These are phyloP conservation scores for Lophotis ruficrista DNA, from an alignment of 2,113 vertebrate genomes.

Conservation along the genomic window DNA sequence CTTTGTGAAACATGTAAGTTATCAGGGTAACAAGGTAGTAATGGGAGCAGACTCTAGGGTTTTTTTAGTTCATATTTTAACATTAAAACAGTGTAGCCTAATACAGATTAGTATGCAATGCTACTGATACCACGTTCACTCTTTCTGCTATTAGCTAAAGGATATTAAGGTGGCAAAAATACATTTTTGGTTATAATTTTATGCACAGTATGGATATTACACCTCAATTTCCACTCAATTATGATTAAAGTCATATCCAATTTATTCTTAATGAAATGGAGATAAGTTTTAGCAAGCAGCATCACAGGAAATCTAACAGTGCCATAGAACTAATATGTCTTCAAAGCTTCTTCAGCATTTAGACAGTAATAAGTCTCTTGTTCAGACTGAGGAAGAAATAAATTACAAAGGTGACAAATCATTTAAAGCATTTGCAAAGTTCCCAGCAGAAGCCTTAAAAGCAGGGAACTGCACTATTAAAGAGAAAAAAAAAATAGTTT, in stretches of 20 bases:
- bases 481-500: background rate
- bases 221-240: background rate
- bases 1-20: background rate
- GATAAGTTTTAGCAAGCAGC: background rate
- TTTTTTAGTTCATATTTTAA: background rate
- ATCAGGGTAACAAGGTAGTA: background rate
- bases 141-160: background rate
- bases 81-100: background rate
- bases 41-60: background rate
- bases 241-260: background rate
- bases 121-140: background rate
- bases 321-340: background rate
- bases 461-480: background rate
- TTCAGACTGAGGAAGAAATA: background rate
- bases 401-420: background rate
- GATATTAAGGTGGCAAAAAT: background rate
- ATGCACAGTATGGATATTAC: background rate
- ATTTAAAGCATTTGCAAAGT: background rate
- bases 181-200: background rate
- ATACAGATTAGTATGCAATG: background rate
- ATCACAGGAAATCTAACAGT: background rate
- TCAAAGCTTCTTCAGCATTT: background rate
- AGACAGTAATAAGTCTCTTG: background rate
- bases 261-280: background rate
- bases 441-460: background rate